A percentile compares a stretch with the other conserved stretches of the same genome.
Evolutionary conservation across 2,888 invertebrate species (phyloP).

Genomic region (Aleiodes alternator): DNA sequence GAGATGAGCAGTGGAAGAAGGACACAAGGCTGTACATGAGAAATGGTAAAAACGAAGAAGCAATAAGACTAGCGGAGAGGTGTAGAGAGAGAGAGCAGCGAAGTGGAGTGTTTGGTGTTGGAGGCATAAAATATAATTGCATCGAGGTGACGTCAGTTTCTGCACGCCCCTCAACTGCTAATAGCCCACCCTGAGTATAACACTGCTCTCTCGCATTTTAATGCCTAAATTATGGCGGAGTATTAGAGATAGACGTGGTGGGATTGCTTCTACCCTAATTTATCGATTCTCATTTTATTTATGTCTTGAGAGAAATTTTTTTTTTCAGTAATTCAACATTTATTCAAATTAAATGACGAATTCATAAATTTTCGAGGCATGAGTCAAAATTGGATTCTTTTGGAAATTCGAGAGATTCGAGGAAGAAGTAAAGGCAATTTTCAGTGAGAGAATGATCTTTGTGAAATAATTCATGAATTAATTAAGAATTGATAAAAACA

Average conservation of each 20-base stretch:
- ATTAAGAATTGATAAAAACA: no score
- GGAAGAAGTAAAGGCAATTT: no score
- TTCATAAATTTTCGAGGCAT: constrained; percentile 9
- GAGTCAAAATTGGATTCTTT: neutral
- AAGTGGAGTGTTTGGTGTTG: constrained; percentile 64
- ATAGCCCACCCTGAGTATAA: constrained; percentile 65
- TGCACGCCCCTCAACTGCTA: constrained; percentile 68
- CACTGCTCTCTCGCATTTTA: constrained; percentile 70
- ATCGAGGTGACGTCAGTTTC: constrained; percentile 70
- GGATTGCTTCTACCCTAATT: constrained; percentile 26
- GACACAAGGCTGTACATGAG: constrained; percentile 52
- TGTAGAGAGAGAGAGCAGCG: constrained; percentile 43
- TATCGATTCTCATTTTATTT: constrained; percentile 29
- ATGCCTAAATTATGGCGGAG: constrained; percentile 73
- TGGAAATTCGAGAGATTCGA: no score
- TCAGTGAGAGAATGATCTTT: no score
- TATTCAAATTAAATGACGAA: neutral
- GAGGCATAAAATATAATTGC: constrained; percentile 75
- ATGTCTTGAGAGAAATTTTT: neutral
- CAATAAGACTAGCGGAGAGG: constrained; percentile 42
- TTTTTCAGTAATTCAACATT: constrained; percentile 16
- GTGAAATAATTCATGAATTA: no score
- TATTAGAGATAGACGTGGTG: constrained; percentile 69
- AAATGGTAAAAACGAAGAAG: constrained; percentile 49
- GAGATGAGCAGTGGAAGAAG: constrained; percentile 51